These are phyloP conservation scores for Pachymerium ferrugineum DNA, from an alignment of 2,888 invertebrate species.

Conservation along the genomic window DNA sequence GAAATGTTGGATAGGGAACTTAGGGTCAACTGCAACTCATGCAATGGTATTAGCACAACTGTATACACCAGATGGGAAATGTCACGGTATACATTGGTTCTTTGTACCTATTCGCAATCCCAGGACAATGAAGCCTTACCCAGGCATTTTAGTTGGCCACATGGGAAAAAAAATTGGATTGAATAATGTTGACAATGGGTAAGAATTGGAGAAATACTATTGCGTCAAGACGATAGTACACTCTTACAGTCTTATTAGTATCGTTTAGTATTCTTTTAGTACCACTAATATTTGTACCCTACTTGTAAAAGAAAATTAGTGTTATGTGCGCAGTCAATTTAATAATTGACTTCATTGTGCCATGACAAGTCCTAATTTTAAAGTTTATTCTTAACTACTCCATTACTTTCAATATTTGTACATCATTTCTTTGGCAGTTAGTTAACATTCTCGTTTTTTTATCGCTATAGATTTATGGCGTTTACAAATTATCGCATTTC, in stretches of 20 bases:
- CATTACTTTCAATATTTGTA: too few species aligned
- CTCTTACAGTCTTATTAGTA: slow-evolving; percentile 59
- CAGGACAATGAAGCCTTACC: slow-evolving; percentile 61
- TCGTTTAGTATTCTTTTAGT: slow-evolving; percentile 69
- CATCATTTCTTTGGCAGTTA: too few species aligned
- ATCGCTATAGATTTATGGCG: too few species aligned
- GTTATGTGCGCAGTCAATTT: too few species aligned
- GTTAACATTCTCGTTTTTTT: too few species aligned
- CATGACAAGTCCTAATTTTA: too few species aligned
- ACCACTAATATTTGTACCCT: too few species aligned
- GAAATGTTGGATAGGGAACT: slow-evolving; percentile 84
- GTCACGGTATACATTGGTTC: slow-evolving; percentile 82
- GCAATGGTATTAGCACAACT: slow-evolving; percentile 83
- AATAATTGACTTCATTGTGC: too few species aligned
- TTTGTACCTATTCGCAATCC: slow-evolving; percentile 78
- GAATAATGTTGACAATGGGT: slow-evolving; percentile 93
- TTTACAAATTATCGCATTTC: too few species aligned
- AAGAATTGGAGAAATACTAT: slow-evolving; percentile 41
- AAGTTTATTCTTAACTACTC: too few species aligned
- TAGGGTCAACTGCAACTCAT: slow-evolving; percentile 64
- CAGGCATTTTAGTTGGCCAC: slow-evolving; percentile 82
- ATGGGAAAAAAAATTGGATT: slow-evolving; percentile 87
- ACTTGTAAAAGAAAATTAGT: too few species aligned
- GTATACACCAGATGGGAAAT: slow-evolving; percentile 68
- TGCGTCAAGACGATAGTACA: background rate